Evolutionary conservation across 2,888 invertebrate species (phyloP), one percentile per base, ranked within the genome.

Genomic region (Synanthedon tipuliformis): DNA sequence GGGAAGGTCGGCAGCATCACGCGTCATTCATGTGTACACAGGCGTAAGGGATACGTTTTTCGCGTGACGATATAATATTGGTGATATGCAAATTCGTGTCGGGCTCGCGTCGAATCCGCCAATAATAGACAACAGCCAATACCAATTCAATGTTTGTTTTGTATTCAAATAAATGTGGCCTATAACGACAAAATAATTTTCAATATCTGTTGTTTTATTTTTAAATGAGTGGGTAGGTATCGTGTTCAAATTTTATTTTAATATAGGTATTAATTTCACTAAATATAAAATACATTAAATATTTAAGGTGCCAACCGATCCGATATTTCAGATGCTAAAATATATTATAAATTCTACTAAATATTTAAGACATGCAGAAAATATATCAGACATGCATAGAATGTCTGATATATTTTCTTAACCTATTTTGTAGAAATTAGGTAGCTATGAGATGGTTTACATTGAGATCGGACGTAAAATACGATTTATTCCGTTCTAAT

Each of bases 21-120:
- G 81, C 84, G 86, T 85, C 87, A 86, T 86, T 87, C 87, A 81
- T 86, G 87, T 87, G 87, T 86, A 86, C 83, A 84, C 84, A 86
- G 83, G 77, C 87, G 87, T 86, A 86, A 85, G 85, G 87, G 84
- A 87, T 86, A 87, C 86, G 87, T 85, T 87, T 87, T 87, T 85
- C 87, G 78, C 76, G 81, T 84, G 86, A 86, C 84, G 86, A 80
- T 86, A 86, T 87, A 84, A 87, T 87, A 86, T 86, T 74, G 85
- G 83, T 81, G 86, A 86, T 86, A 87, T 87, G 86, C 86, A 86
- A 86, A 87, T 86, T 84, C 70, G 69, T 73, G 75, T 72, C 75
- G 77, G 65, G 64, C 65, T 71, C 69, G 63, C 70, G 75, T 78
- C 73, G 76, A 75, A 75, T 69, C 63, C 61, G 50, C 49, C 50